Conservation (phyloP, 2,113 vertebrate species). For the Tiliqua scincoides region DNA sequence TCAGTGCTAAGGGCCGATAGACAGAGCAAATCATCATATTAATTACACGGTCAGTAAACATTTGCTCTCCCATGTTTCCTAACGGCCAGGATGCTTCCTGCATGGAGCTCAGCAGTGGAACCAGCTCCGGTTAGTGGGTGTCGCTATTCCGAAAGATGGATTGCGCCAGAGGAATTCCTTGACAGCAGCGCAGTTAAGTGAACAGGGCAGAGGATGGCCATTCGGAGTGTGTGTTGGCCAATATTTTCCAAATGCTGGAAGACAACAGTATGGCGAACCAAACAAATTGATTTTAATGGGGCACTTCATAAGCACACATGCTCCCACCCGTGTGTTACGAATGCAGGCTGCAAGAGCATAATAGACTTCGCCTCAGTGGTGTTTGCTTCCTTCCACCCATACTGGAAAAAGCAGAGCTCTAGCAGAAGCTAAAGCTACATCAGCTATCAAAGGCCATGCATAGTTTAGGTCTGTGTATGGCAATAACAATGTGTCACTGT, state of each 20-base stretch:
- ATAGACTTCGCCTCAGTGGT: background rate
- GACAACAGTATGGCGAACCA: background rate
- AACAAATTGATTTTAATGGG: background rate
- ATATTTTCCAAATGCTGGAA: background rate
- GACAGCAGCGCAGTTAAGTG: slow-evolving; percentile 26
- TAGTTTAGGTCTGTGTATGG: background rate
- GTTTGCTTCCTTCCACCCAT: background rate
- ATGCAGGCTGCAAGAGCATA: background rate
- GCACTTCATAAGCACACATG: background rate
- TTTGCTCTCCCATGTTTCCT: slow-evolving; percentile 84
- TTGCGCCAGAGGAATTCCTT: slow-evolving; percentile 41
- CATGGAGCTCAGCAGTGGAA: slow-evolving; percentile 50
- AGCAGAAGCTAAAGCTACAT: background rate
- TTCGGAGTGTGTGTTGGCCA: fast-evolving
- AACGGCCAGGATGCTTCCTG: slow-evolving; percentile 83
- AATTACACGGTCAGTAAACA: slow-evolving; percentile 97
- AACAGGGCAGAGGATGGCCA: background rate
- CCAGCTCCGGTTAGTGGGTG: slow-evolving; percentile 37
- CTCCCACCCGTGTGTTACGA: background rate
- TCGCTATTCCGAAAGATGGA: slow-evolving; percentile 51
- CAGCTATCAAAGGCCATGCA: no score
- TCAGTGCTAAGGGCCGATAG: slow-evolving; percentile 84
- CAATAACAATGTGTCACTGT: background rate
- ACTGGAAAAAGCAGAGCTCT: background rate
- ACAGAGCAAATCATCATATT: slow-evolving; percentile 89